Conservation (phyloP, 2,113 vertebrate genomes). For the Platanista minor region DNA sequence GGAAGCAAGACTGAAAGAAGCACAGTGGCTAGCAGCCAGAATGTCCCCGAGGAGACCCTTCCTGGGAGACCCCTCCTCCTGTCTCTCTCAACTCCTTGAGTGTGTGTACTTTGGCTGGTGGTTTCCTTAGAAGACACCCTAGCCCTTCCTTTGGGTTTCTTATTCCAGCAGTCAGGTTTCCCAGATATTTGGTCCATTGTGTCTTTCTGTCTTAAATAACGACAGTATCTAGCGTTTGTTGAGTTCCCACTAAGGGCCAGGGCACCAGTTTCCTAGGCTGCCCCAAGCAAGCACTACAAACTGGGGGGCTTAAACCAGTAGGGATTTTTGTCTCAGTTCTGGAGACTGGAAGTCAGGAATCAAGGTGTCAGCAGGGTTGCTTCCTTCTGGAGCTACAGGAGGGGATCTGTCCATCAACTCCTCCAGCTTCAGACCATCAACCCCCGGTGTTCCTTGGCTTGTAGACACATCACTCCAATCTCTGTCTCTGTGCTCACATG, state of each 20-base stretch:
- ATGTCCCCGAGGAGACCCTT: fast-evolving
- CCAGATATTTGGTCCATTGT: not conserved
- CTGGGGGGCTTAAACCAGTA: not conserved
- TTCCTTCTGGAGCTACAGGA: too few relatives aligned
- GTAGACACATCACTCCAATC: not conserved
- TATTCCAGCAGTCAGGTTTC: not conserved
- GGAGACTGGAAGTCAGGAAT: not conserved
- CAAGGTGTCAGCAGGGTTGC: fast-evolving
- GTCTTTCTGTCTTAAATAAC: not conserved
- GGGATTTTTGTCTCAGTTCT: fast-evolving
- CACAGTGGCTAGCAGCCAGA: not conserved
- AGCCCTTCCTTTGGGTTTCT: not conserved
- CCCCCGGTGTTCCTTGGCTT: not conserved
- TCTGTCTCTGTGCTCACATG: not conserved
- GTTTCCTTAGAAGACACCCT: not conserved
- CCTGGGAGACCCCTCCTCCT: fast-evolving
- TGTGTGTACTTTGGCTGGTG: fast-evolving
- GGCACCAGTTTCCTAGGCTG: fast-evolving
- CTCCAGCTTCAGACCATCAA: fast-evolving
- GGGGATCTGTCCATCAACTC: fast-evolving
- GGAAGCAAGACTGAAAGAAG: not conserved
- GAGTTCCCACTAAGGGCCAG: not conserved
- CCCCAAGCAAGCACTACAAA: fast-evolving
- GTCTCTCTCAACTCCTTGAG: not conserved
- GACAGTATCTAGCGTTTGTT: fast-evolving